Evolutionary conservation across 2,888 invertebrate genomes (phyloP), one percentile per base, ranked within the genome.

Genomic region (Diarsia rubi): DNA sequence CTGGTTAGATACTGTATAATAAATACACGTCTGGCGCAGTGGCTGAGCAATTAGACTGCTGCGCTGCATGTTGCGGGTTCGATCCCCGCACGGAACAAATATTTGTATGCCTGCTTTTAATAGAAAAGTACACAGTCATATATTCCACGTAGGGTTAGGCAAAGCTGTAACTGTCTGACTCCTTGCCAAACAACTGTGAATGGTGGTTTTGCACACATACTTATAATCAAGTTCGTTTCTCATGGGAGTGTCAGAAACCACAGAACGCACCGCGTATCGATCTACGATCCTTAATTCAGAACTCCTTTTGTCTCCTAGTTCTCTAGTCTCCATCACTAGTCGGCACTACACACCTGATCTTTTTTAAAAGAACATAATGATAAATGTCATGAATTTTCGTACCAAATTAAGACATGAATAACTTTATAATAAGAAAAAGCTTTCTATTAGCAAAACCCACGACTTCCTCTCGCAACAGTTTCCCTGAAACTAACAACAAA

Each of bases 391-490:
- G 14, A 31, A 65, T 49, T 65, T 45, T 47, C 11, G 11, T 16
- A 1, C 45, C 27, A 8, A 65, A 1, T 60, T 14, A 31, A 31
- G 16, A 27, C 12, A 45, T 16, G 27, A 64, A 49, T 47, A n/a
- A n/a, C 19, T 44, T 52, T 21, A 3, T 2, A 6, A 47, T 14
- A 44, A 37, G 47, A 65, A 3, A 31, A 31, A 31, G 1, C 19
- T 47, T 42, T 42, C 14, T 3, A 19, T 74, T 1, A 60, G 1
- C 16, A 37, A 60, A 76, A 42, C 52, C 44, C 67, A 42, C 24
- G 8, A 31, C 19, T 76, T 63, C 47, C 42, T 52, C 2, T 19
- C 14, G 42, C 42, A 79, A 57, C 37, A 59, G 21, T 74, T 47
- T 47, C 21, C 11, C 11, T 37, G 16, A 64, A 79, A 52, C 52